Percentiles rank a stretch among this genome's conserved stretches.
Evolutionary conservation across 2,797 vertebrate genomes (phyloP).

Genomic region (Anguilla anguilla): DNA sequence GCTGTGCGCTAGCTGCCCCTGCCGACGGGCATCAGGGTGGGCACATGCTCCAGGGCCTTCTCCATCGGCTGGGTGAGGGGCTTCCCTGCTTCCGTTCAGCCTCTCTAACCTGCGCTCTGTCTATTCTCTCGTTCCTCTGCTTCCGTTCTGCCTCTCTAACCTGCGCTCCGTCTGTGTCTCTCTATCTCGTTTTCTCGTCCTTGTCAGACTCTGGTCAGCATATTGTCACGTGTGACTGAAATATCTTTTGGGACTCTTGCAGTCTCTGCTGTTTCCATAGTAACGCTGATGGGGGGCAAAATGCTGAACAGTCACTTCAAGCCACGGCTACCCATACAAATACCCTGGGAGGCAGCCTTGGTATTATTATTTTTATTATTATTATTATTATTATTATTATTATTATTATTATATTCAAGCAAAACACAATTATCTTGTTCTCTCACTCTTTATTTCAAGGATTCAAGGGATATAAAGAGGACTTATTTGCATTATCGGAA

Average conservation of each 20-base stretch:
- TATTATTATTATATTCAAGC: neutral
- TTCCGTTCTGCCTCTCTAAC: neutral
- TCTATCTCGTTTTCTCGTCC: neutral
- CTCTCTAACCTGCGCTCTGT: neutral
- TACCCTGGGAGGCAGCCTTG: slow-evolving; percentile 87
- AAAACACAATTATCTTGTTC: neutral
- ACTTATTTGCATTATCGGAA: neutral
- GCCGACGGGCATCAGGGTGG: slow-evolving; percentile 77
- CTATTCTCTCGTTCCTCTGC: neutral
- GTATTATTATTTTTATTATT: slow-evolving; percentile 54
- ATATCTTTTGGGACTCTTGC: slow-evolving; percentile 50
- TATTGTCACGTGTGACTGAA: slow-evolving; percentile 46
- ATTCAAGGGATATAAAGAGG: neutral
- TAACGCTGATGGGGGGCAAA: slow-evolving; percentile 79
- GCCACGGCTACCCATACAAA: slow-evolving; percentile 77
- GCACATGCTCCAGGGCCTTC: slow-evolving; percentile 75
- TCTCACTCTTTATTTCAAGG: neutral
- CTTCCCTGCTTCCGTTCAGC: no score
- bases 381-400: no score
- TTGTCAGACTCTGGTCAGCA: slow-evolving; percentile 54
- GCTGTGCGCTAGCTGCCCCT: slow-evolving; percentile 81
- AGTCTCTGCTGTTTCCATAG: slow-evolving; percentile 70
- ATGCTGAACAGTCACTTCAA: slow-evolving; percentile 82
- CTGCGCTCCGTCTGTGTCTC: slow-evolving; percentile 10
- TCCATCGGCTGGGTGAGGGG: slow-evolving; percentile 78